Conservation (phyloP, 2,888 invertebrate genomes). For the Lithodes maja region DNA sequence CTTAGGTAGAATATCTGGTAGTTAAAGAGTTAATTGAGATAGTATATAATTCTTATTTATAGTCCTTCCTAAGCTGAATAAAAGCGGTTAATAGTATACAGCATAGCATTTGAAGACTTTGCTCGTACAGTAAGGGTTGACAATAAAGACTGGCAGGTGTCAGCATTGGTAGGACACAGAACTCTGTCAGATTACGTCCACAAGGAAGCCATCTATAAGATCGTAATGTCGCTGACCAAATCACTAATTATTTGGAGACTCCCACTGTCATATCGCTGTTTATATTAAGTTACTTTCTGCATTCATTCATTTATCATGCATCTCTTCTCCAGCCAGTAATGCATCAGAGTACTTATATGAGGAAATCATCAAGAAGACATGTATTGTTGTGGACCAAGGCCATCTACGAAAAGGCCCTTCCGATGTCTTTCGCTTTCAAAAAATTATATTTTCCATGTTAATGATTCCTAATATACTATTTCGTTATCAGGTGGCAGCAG, state of each 20-base stretch:
- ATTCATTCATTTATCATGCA: neutral
- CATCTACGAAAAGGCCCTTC: slow-evolving; percentile 82
- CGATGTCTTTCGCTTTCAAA: slow-evolving; percentile 71
- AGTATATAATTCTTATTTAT: no score
- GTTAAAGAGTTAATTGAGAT: no score
- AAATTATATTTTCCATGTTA: neutral
- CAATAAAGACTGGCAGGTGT: neutral
- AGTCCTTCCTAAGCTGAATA: no score
- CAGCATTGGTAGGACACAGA: neutral
- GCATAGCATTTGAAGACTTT: no score
- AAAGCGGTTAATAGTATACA: no score
- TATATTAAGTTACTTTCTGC: neutral
- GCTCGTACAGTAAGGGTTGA: no score
- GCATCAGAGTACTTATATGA: slow-evolving; percentile 90
- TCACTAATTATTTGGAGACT: slow-evolving; percentile 82
- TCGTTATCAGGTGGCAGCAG: slow-evolving; percentile 85
- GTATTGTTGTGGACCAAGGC: slow-evolving; percentile 88
- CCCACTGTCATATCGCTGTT: slow-evolving; percentile 72
- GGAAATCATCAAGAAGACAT: slow-evolving; percentile 83
- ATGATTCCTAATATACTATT: neutral
- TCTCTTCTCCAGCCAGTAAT: slow-evolving; percentile 81
- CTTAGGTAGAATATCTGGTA: no score
- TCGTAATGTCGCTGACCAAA: slow-evolving; percentile 89
- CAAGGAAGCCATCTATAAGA: slow-evolving; percentile 85
- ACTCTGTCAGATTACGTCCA: slow-evolving; percentile 83